Percentiles rank a stretch among this genome's conserved stretches.
phyloP scores from a whole-genome alignment of 2,888 invertebrate species.

The Carpatolechia fugitivella region DNA sequence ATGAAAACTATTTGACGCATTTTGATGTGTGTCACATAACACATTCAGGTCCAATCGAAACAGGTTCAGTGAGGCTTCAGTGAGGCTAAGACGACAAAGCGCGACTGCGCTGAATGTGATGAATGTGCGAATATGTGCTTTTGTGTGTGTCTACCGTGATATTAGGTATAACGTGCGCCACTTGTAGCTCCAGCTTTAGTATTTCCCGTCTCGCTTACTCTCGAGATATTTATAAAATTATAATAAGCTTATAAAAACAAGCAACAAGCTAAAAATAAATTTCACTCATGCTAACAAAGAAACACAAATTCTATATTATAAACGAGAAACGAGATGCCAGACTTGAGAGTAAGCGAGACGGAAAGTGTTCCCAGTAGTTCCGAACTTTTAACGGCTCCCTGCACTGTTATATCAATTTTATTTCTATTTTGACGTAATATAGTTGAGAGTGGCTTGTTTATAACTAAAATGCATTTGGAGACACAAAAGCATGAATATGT shows the following conservation, averaged over 20 bases:
- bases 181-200: background rate
- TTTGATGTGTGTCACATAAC: no score
- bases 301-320: no score
- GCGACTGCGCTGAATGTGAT: background rate
- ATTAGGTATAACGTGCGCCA: conserved; percentile 24
- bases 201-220: background rate
- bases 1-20: no score
- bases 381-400: background rate
- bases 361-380: background rate
- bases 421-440: background rate
- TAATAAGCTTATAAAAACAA: background rate
- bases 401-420: background rate
- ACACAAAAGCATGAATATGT: conserved; percentile 36
- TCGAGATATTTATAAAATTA: background rate
- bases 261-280: background rate
- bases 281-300: background rate
- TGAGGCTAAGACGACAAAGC: background rate
- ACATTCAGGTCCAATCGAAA: no score
- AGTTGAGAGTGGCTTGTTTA: background rate
- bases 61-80: no score
- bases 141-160: conserved; percentile 20
- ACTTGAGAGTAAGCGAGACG: background rate
- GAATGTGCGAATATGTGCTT: conserved; percentile 19
- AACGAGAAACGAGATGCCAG: no score
- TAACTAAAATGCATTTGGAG: background rate